Conservation (phyloP, 2,113 vertebrate species). For the Sardina pilchardus region DNA sequence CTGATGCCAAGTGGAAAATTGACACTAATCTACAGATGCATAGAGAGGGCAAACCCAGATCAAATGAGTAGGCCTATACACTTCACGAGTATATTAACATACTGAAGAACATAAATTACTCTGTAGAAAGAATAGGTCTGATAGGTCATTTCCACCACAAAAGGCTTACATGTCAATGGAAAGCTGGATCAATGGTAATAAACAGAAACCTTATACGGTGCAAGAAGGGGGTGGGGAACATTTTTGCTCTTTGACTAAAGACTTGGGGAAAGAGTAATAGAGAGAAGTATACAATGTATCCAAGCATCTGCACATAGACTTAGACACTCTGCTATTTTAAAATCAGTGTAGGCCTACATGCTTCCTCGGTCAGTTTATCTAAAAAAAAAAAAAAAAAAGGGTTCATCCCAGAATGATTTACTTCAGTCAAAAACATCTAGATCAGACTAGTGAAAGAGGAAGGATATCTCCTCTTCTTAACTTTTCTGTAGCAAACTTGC, state of each 20-base stretch:
- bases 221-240: background rate
- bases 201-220: background rate
- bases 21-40: background rate
- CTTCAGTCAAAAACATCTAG: background rate
- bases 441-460: background rate
- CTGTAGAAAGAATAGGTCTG: background rate
- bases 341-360: background rate
- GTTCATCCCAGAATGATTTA: background rate
- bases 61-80: background rate
- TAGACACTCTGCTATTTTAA: background rate
- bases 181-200: background rate
- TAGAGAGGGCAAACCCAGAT: background rate
- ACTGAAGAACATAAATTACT: background rate
- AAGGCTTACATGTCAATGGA: background rate
- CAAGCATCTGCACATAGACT: background rate
- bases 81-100: background rate
- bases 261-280: background rate
- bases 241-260: background rate
- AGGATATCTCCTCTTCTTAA: background rate
- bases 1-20: background rate
- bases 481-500: background rate
- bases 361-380: background rate
- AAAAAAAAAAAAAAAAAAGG: background rate
- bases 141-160: background rate
- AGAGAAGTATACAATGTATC: background rate